Base-by-base conservation (phyloP, 2,113 vertebrate species). In the Equus quagga region DNA sequence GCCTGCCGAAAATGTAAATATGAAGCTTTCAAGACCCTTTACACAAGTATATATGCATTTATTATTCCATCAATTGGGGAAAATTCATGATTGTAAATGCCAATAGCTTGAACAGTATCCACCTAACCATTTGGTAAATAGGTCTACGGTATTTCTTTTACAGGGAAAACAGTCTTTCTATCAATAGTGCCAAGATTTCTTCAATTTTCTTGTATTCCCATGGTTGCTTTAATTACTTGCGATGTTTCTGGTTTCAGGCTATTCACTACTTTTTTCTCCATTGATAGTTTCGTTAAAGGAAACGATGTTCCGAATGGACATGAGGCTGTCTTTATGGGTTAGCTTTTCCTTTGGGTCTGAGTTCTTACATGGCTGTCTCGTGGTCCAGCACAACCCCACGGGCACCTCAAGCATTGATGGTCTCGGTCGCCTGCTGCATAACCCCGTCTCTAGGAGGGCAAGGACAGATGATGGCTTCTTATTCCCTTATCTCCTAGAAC, bases 241-340 rank as follows among this genome's bases (percentile, higher is more conserved):
- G 24, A 18, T 46, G 62, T 84, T 69, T 69, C 60, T 41, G 73
- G 79, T 58, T 84, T 81, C 54, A 67, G 80, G 76, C 46, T 56
- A 3, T 64, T 65, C 7, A 19, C n/a, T 26, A 8, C 18, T 76
- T 94, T 70, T 82, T 78, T 15, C 69, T 46, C 41, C 64, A 21
- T 49, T 81, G 33, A 54, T 31, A 46, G 46, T 81, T 85, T 62
- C 70, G 76, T 81, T 44, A 79, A 69, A 69, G 76, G 60, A 78
- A 76, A 41, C 11, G 18, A 0, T 7, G 31, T 24, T 91, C 2
- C 14, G 0, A 58, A 1, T 7, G 28, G 49, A n/a, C 0, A 1
- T 10, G 46, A 78, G 12, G 23, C 41, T 72, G 21, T 51, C 24
- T 62, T 56, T 3, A 28, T 1, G 14, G 31, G 18, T 14, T 19